Base-by-base conservation (phyloP, 2,888 invertebrate genomes). In the Euproctis similis region DNA sequence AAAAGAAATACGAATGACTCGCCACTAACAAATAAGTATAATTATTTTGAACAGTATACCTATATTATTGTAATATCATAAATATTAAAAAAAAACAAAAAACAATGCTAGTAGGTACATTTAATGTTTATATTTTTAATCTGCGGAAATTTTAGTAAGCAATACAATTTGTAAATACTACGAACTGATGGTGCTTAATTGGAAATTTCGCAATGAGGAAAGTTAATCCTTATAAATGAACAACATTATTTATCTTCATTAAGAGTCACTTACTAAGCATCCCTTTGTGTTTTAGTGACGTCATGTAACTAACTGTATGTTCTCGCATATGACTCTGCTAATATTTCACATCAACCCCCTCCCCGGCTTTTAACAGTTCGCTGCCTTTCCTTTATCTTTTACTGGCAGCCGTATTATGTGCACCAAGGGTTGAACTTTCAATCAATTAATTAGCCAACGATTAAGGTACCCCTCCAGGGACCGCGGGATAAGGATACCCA, bases 181-280 rank as follows among this genome's bases (percentile, higher is more conserved):
- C 52, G 40, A 43, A 43, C 47, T 50, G 57, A 56, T 60, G 46
- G 42, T 58, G 62, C 59, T 62, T 70, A 68, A 66, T 65, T 60
- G 59, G 64, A 47, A 73, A 74, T 19, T 74, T 69, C 68, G 68
- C 66, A 64, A 63, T 58, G 59, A 59, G 53, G 59, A 62, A 72
- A 70, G 72, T 74, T 77, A 73, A 78, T 80, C 70, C 62, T 60
- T 73, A 74, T 74, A 73, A 80, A 80, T 71, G 71, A 78, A 74
- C 73, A 70, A 57, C 64, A 54, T 64, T 76, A 84, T 84, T 82
- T 78, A 81, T 84, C 82, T 82, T 84, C 82, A 82, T 84, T 82
- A 82, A 65, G 68, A 74, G 70, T 69, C 65, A 77, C 71, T 72
- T 70, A 69, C 69, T 68, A 74, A 75, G 72, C 74, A 76, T 70